A percentile compares a stretch with the other conserved stretches of the same genome.
Evolutionary conservation across 2,797 vertebrate species (phyloP).

Genomic region (Coreius guichenoti): DNA sequence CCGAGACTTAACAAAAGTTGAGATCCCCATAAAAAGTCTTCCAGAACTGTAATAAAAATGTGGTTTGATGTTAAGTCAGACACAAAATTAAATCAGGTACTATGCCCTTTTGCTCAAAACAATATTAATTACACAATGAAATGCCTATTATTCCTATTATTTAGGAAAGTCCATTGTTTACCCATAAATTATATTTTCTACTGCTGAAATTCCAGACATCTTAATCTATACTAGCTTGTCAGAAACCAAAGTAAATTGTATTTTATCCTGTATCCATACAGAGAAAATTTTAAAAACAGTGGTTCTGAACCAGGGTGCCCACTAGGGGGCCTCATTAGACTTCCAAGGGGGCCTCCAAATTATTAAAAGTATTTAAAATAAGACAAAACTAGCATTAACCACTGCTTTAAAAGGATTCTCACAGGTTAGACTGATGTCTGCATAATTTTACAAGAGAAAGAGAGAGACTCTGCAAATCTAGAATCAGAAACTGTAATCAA

Average conservation of each 20-base stretch:
- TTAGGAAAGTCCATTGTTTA: not conserved
- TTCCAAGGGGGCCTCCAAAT: not conserved
- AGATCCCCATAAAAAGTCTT: not conserved
- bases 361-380: not conserved
- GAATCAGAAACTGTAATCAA: not conserved
- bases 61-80: not conserved
- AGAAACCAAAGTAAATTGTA: not conserved
- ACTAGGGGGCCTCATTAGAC: not conserved
- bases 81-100: not conserved
- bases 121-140: not conserved
- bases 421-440: not conserved
- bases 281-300: not conserved
- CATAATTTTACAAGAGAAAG: not conserved
- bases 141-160: not conserved
- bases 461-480: not conserved
- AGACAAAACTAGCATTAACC: not conserved
- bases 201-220: not conserved
- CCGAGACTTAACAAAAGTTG: not conserved
- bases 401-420: not conserved
- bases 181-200: not conserved
- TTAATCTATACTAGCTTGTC: not conserved
- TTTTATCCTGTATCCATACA: too few relatives aligned
- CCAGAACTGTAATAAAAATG: too few relatives aligned
- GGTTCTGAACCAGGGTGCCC: not conserved
- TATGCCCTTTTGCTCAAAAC: not conserved